A percentile compares a stretch with the other conserved stretches of the same genome.
Evolutionary conservation across 30 jellyfish, hydroid and myxozoan species (phyloP).

Genomic region (Hydractinia echinata): DNA sequence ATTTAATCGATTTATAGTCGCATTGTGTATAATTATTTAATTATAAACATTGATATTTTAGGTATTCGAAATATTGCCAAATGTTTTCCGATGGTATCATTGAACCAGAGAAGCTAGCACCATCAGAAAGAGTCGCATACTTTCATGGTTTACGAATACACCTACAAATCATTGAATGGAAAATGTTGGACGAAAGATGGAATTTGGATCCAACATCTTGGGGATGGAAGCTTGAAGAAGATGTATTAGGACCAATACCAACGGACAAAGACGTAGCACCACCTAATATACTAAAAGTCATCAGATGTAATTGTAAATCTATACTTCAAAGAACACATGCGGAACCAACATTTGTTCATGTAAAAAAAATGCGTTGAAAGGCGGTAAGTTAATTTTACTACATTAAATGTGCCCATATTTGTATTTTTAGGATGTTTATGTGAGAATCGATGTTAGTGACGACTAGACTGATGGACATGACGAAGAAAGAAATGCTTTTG

Average conservation of each 20-base stretch:
- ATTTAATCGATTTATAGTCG: too few relatives aligned
- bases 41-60: too few relatives aligned
- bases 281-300: not conserved
- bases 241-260: not conserved
- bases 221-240: not conserved
- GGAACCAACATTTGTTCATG: constrained; percentile 12
- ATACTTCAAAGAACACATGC: constrained; percentile 9
- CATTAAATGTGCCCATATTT: too few relatives aligned
- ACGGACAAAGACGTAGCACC: constrained; percentile 21
- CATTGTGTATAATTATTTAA: too few relatives aligned
- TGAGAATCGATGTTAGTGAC: too few relatives aligned
- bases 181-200: not conserved
- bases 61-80: not conserved
- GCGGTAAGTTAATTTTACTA: too few relatives aligned
- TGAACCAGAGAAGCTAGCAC: constrained; percentile 12
- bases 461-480: too few relatives aligned
- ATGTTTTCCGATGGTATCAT: not conserved
- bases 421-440: too few relatives aligned
- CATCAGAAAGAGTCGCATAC: constrained; percentile 14
- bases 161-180: constrained; percentile 5
- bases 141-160: constrained; percentile 21
- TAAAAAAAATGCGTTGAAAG: too few relatives aligned
- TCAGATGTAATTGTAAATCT: not conserved
- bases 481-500: too few relatives aligned
- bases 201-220: constrained; percentile 5